These are phyloP conservation scores for Acinonyx jubatus DNA, from an alignment of 2,113 vertebrate genomes.

Conservation along the genomic window DNA sequence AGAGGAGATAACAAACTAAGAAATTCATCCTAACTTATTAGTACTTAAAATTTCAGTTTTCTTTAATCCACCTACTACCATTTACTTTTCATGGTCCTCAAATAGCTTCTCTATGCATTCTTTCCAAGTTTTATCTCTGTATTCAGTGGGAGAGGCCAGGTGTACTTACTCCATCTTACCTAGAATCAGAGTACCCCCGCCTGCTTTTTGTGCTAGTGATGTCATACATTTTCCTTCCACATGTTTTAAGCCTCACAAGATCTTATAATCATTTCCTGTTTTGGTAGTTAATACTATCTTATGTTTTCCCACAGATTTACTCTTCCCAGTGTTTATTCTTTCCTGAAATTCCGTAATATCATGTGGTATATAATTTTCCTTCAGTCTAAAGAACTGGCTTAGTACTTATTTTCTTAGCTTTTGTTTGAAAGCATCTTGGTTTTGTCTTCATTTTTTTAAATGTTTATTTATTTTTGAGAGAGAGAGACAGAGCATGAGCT, in stretches of 20 bases:
- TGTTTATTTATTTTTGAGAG: too few relatives aligned
- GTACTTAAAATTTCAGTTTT: background rate
- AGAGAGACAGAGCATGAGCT: too few relatives aligned
- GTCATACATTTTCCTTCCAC: background rate
- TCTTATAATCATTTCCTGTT: background rate
- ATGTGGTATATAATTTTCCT: constrained; percentile 1
- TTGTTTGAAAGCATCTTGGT: constrained; percentile 19
- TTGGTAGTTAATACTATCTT: constrained; percentile 9
- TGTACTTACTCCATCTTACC: background rate
- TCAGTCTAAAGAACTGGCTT: background rate
- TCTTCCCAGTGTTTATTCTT: background rate
- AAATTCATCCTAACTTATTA: background rate
- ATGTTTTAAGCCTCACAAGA: constrained; percentile 4
- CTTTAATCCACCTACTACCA: background rate
- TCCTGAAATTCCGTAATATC: background rate
- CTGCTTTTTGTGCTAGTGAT: background rate
- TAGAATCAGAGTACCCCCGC: background rate
- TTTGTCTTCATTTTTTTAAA: background rate
- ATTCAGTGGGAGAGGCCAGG: background rate
- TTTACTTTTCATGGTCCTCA: background rate
- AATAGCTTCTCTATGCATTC: background rate
- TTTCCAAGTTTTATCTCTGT: background rate
- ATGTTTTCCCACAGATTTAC: background rate
- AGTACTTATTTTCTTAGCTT: constrained; percentile 24
- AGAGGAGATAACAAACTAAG: background rate